These are phyloP conservation scores for Pteropus alecto DNA, from an alignment of 2,113 vertebrate species.

Conservation along the genomic window DNA sequence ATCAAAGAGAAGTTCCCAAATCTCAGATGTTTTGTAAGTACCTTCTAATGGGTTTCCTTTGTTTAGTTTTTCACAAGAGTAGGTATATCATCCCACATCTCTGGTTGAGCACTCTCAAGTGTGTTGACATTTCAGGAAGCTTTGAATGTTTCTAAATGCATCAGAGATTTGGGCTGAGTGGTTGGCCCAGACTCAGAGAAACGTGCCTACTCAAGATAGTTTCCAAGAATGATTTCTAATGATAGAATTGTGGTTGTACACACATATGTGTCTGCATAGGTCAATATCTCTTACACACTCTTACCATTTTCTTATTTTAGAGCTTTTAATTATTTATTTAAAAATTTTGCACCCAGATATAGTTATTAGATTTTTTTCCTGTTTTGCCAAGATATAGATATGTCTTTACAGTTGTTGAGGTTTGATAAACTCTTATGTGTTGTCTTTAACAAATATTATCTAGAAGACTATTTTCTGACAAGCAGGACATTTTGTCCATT, in stretches of 20 bases:
- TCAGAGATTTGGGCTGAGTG: neutral
- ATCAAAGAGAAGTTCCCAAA: slow-evolving; percentile 2
- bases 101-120: slow-evolving; percentile 35
- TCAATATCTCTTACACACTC: neutral
- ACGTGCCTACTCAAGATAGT: neutral
- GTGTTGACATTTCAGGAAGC: slow-evolving; percentile 61
- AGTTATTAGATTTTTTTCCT: neutral
- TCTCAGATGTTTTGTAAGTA: slow-evolving; percentile 32
- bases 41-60: slow-evolving; percentile 58
- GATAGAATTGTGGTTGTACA: neutral
- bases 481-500: neutral
- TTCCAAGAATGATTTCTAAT: neutral
- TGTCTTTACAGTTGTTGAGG: neutral
- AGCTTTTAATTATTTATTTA: neutral
- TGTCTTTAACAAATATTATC: neutral
- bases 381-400: neutral
- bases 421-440: neutral
- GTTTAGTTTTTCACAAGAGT: slow-evolving; percentile 58
- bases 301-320: neutral
- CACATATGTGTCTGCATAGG: fast-evolving
- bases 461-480: neutral
- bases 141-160: slow-evolving; percentile 46
- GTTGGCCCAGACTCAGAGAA: neutral
- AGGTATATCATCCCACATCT: neutral
- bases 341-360: neutral